phyloP scores from a whole-genome alignment of 2,888 invertebrate species.

The Cheilosia vulpina region DNA sequence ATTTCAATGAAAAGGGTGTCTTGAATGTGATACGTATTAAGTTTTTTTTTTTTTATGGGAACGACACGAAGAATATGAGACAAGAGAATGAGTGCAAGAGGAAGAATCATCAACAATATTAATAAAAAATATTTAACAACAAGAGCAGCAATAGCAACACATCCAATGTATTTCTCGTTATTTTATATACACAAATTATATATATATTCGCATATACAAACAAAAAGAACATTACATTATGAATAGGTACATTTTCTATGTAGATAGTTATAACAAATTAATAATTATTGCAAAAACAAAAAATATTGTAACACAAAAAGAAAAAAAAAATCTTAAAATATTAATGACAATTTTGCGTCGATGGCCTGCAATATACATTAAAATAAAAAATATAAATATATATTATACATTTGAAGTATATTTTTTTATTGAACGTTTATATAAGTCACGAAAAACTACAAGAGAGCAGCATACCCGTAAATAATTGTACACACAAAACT shows the following conservation, averaged over 20 bases:
- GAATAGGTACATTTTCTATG: slow-evolving; percentile 67
- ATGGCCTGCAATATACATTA: slow-evolving; percentile 69
- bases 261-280: slow-evolving; percentile 74
- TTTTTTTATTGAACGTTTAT: slow-evolving; percentile 74
- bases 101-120: not conserved
- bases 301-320: slow-evolving; percentile 39
- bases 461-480: slow-evolving; percentile 57
- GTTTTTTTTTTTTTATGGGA: slow-evolving; percentile 46
- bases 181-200: slow-evolving; percentile 68
- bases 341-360: slow-evolving; percentile 73
- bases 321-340: slow-evolving; percentile 9
- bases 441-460: slow-evolving; percentile 66
- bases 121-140: not conserved
- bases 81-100: not conserved
- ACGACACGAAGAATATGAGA: slow-evolving; percentile 22
- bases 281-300: slow-evolving; percentile 12
- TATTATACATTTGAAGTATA: slow-evolving; percentile 68
- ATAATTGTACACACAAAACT: slow-evolving; percentile 30
- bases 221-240: slow-evolving; percentile 31
- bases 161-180: slow-evolving; percentile 73
- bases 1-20: slow-evolving; percentile 64
- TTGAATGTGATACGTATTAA: slow-evolving; percentile 72
- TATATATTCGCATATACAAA: slow-evolving; percentile 58
- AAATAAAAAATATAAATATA: slow-evolving; percentile 42
- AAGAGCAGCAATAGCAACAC: slow-evolving; percentile 42